Base-by-base conservation (phyloP, 1,140 invertebrate genomes). In the Drosophila tsacasi region DNA sequence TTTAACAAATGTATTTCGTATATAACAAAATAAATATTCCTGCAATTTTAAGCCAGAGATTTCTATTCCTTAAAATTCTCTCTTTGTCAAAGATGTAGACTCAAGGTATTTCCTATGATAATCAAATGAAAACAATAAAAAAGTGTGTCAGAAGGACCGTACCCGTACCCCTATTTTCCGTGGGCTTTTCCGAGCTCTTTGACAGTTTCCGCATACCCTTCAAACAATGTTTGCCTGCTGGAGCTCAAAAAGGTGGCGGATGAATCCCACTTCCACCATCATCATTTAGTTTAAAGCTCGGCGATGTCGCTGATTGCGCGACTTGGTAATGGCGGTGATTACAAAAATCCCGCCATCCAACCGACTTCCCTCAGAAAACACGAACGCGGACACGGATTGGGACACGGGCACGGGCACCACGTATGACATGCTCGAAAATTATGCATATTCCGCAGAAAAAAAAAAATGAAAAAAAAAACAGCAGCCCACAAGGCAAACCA, bases 311-410 rank as follows among this genome's bases (percentile, higher is more conserved):
- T 89, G 84, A 89, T 89, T 89, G 80, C 84, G 78, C 83, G 84
- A 83, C 77, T 78, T 89, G 76, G 84, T 87, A 89, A 87, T 87
- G 81, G 82, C 66, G 84, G 78, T 89, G 84, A 89, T 89, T 89
- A 89, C 81, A 87, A 87, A 87, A 89, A 89, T 73, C 54, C 32
- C 54, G 54, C 35, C 37, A 30, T 32, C 44, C 63, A 32, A 39
- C 44, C 59, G 21, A 50, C 59, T 64, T 57, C 15, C 23, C n/a
- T n/a, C 35, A 9, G 10, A 69, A 32, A 68, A 58, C 69, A 67
- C 21, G 46, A 68, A 50, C 69, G 44, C 35, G 46, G 54, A 80
- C 57, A 50, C 58, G 30, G 32, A 12, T 54, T 52, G 21, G 65
- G 21, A 37, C 47, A 79, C 23, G 50, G 42, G 67, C 63, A 59